phyloP scores from a whole-genome alignment of 2,797 vertebrate species.

The Xyrichtys novacula region DNA sequence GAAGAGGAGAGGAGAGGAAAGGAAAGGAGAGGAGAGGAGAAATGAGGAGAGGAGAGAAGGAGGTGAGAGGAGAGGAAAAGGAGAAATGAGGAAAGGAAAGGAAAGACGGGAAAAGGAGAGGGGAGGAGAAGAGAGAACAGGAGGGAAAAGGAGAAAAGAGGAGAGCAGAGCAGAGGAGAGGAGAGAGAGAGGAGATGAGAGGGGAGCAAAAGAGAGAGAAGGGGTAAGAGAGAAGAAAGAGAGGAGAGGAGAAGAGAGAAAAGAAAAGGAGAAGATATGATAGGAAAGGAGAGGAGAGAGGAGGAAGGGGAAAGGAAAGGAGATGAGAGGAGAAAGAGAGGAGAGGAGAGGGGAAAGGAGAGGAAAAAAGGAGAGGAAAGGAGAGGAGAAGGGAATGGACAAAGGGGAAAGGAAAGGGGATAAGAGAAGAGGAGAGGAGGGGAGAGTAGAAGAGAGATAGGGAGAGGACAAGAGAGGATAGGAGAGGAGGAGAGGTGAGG shows the following conservation, averaged over 20 bases:
- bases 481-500: not conserved
- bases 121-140: no score
- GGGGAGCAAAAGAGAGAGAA: not conserved
- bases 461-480: no score
- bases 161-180: not conserved
- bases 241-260: not conserved
- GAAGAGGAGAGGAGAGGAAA: no score
- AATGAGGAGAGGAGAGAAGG: not conserved
- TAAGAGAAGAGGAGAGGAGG: not conserved
- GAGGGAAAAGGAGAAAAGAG: not conserved
- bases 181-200: not conserved
- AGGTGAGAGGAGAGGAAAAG: not conserved
- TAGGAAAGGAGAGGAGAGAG: not conserved
- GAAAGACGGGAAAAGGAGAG: not conserved
- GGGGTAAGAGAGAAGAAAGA: no score
- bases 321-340: not conserved
- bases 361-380: not conserved
- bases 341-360: not conserved
- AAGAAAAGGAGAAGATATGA: conserved; percentile 1
- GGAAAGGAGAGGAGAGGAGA: not conserved
- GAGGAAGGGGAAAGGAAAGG: no score
- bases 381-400: not conserved
- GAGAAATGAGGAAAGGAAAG: not conserved
- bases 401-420: not conserved
- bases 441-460: not conserved